Evolutionary conservation across 1,140 invertebrate species (phyloP), one percentile per base, ranked within the genome.

Genomic region (Brachionus plicatilis): DNA sequence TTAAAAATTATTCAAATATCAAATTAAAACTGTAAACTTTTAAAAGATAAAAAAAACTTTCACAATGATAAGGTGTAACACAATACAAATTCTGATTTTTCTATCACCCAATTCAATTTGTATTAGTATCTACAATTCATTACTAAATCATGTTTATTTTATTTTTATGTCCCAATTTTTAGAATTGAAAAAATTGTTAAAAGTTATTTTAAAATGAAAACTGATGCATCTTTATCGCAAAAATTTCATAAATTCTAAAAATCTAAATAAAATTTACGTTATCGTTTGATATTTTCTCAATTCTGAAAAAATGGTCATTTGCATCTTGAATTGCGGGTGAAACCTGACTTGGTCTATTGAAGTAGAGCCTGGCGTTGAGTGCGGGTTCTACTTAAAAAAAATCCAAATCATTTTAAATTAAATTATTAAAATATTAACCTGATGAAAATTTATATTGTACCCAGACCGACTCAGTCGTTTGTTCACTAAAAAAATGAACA

Each of bases 281-380:
- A 27, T 76, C 45, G n/a, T 53, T 76, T 24, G 72, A 76, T 50
- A 76, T 76, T 76, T 76, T 76, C 27, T 76, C 20, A 76, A 76
- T 76, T 1, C 12, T 29, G 27, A 76, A 76, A 20, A 12, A 76
- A 4, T 76, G 53, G 33, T 50, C 72, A 29, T 47, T 76, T 14
- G 12, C 24, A 27, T 76, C 20, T 47, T 50, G 43, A 37, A 50
- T 47, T 50, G n/a, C 9, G 11, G 68, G 14, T 20, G 37, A 41
- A n/a, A 20, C 11, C 7, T 11, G 24, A 14, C 11, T 14, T 24
- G 20, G 43, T 11, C 45, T 14, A 33, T 12, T 27, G 14, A 76
- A 76, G 29, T 27, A 50, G 7, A 76, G 11, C 43, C 50, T 76
- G 1, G 43, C 43, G 14, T 76, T 76, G 24, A 76, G 11, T 8